Evolutionary conservation across 2,888 invertebrate genomes (phyloP), one percentile per base, ranked within the genome.

Genomic region (Galerucella calmariensis): DNA sequence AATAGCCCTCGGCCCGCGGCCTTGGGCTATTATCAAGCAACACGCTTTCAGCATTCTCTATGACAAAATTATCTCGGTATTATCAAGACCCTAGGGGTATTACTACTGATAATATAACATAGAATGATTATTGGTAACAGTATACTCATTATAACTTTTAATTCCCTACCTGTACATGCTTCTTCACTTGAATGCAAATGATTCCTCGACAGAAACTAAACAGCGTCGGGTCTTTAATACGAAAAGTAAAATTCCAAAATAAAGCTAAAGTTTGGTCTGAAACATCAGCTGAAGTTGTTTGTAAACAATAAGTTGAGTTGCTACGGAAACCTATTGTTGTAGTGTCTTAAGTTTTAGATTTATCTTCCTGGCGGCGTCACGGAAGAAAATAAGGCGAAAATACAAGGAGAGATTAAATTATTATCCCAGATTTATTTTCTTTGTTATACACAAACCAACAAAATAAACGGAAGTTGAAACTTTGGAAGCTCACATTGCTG

Each of bases 271-370:
- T 53, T 53, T 56, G 11, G 10, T 56, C 56, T 56, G 20, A 20
- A 56, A 56, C 56, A 56, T 9, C 56, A 10, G 2, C 56, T 56
- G 20, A 56, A 56, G 56, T 56, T 56, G 56, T 56, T 53, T 56
- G 56, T 56, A 56, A 56, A 20, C 56, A 56, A 56, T 56, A 56
- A 16, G 20, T 20, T 20, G 56, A 56, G 20, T 20, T 16, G 56
- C 20, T 56, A 20, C 56, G 56, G 56, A 56, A 56, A 20, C 56
- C 20, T 11, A 56, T 56, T 56, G 56, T 56, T 56, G 20, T 20
- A 20, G 16, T 56, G 56, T 56, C 56, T 56, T 16, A 56, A 56
- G 56, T 56, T 56, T 56, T 56, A 56, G 56, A 56, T 56, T 56
- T 56, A 56, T 56, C 53, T 56, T 56, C 8, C 35, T 41, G 35